phyloP scores from a whole-genome alignment of 2,888 invertebrate species.

The Cartodere bifasciata region DNA sequence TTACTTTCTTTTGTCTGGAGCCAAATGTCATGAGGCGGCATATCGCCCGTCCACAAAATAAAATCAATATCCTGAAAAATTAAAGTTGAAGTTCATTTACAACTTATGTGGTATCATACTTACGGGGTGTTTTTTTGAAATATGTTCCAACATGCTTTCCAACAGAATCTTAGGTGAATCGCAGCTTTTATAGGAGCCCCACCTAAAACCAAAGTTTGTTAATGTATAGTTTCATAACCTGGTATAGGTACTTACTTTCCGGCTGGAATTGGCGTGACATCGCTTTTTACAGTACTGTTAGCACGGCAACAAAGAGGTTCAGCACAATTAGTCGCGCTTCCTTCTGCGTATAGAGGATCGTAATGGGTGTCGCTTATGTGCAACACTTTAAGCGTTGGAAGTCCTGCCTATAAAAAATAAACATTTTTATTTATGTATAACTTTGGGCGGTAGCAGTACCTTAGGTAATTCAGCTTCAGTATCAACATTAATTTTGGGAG shows the following conservation, averaged over 20 bases:
- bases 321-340: conserved; percentile 80
- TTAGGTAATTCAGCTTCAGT: no score
- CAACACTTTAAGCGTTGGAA: conserved; percentile 81
- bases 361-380: conserved; percentile 94
- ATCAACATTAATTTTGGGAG: conserved; percentile 7
- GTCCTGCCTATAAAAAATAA: conserved; percentile 38
- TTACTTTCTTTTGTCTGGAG: conserved; percentile 81
- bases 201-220: conserved; percentile 36
- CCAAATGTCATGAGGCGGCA: conserved; percentile 93
- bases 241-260: conserved; percentile 40
- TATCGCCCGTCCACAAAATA: conserved; percentile 91
- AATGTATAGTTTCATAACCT: neutral
- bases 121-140: conserved; percentile 69
- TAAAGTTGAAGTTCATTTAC: neutral
- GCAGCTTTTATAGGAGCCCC: conserved; percentile 91
- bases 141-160: conserved; percentile 81
- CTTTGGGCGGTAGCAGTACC: no score
- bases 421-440: conserved; percentile 1
- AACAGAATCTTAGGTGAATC: conserved; percentile 85
- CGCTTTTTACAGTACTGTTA: conserved; percentile 61
- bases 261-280: conserved; percentile 53
- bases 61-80: conserved; percentile 70
- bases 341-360: conserved; percentile 83
- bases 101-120: conserved; percentile 19
- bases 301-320: conserved; percentile 88